These are phyloP conservation scores for Electrona antarctica DNA, from an alignment of 2,113 vertebrate genomes.

Conservation along the genomic window DNA sequence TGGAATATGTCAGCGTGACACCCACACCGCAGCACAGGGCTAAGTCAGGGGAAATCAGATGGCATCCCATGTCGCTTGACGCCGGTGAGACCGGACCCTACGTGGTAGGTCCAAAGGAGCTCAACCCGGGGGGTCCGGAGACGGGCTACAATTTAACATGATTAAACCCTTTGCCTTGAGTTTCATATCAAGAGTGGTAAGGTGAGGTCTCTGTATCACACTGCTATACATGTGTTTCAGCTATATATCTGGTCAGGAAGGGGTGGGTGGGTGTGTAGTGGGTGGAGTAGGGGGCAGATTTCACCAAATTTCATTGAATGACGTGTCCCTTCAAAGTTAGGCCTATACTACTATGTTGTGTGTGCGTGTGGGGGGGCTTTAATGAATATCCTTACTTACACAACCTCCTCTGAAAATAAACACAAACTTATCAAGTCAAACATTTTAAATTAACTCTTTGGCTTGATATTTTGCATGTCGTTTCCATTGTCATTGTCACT, in stretches of 20 bases:
- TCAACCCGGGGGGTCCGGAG: too few species aligned
- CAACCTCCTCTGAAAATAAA: not conserved
- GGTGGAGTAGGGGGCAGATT: conserved; percentile 13
- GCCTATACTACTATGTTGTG: not conserved
- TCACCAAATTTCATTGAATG: conserved; percentile 34
- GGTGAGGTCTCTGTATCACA: not conserved
- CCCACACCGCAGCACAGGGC: too few species aligned
- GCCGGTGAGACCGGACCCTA: too few species aligned
- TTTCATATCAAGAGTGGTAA: not conserved
- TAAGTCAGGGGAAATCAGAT: too few species aligned
- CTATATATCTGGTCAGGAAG: conserved; percentile 6
- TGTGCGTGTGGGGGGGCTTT: too few species aligned
- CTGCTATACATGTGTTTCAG: not conserved
- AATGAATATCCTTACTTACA: not conserved
- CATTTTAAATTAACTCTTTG: too few species aligned
- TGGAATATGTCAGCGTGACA: too few species aligned
- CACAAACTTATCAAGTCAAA: too few species aligned
- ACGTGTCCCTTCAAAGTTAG: conserved; percentile 60
- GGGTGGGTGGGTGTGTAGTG: too few species aligned
- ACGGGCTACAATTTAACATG: too few species aligned
- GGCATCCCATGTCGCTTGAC: too few species aligned
- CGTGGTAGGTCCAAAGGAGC: too few species aligned
- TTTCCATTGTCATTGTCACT: not conserved
- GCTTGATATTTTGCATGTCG: not conserved
- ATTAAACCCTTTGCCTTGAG: not conserved